Evolutionary conservation across 1,140 invertebrate genomes (phyloP).

Genomic region (Tenebrio molitor): DNA sequence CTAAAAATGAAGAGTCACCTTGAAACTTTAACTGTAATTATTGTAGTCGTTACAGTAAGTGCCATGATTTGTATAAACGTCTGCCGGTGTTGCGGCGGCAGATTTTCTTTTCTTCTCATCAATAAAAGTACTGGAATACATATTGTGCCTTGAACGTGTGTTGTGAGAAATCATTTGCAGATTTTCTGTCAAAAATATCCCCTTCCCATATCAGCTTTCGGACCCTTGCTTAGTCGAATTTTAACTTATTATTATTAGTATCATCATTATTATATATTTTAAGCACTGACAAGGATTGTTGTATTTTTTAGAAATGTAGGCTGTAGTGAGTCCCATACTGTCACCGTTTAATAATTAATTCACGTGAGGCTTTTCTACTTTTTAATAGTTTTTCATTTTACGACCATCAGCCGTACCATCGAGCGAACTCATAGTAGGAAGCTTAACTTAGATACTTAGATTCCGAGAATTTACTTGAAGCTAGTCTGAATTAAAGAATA

Average conservation of each 20-base stretch:
- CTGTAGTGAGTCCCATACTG: slow-evolving; percentile 37
- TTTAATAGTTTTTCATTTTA: too few relatives aligned
- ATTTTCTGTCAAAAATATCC: slow-evolving; percentile 55
- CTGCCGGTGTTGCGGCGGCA: slow-evolving; percentile 29
- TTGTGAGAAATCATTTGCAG: slow-evolving; percentile 60
- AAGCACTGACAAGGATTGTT: slow-evolving; percentile 61
- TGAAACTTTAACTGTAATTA: slow-evolving; percentile 34
- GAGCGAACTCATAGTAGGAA: too few relatives aligned
- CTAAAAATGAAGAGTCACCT: slow-evolving; percentile 36
- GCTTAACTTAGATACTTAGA: too few relatives aligned
- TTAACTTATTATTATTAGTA: slow-evolving; percentile 41
- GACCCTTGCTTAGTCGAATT: slow-evolving; percentile 60
- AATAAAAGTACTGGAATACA: slow-evolving; percentile 64
- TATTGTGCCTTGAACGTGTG: slow-evolving; percentile 63
- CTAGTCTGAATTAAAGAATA: too few relatives aligned
- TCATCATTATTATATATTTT: slow-evolving; percentile 4
- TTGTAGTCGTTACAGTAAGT: slow-evolving; percentile 48
- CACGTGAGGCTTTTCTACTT: too few relatives aligned
- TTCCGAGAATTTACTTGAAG: too few relatives aligned
- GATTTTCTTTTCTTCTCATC: slow-evolving; percentile 37
- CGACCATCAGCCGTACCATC: too few relatives aligned
- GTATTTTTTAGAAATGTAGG: slow-evolving; percentile 20
- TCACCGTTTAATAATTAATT: neutral
- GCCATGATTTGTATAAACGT: slow-evolving; percentile 48
- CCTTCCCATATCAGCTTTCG: slow-evolving; percentile 62